Percentiles rank a stretch among this genome's conserved stretches.
Conservation (phyloP, 2,888 invertebrate species). For the Synergus gifuensis region DNA sequence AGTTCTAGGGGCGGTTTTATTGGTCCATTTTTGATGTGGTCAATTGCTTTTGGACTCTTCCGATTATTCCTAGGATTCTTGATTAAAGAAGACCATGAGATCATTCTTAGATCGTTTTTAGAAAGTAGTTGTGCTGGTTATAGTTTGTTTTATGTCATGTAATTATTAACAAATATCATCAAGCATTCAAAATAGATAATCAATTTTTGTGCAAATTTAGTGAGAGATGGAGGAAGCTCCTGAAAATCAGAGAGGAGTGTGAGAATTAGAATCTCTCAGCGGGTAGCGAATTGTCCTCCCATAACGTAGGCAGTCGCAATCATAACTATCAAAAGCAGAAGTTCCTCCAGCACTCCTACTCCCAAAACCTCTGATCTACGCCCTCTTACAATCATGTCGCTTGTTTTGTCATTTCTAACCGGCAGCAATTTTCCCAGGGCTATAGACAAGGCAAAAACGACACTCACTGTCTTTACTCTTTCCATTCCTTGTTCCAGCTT, state of each 20-base stretch:
- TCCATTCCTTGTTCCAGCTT: conserved; percentile 20
- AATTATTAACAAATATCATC: not conserved
- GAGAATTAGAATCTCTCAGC: conserved; percentile 57
- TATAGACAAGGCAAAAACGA: conserved; percentile 59
- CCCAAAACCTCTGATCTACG: conserved; percentile 55
- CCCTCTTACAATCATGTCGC: conserved; percentile 67
- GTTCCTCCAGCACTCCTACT: conserved; percentile 55
- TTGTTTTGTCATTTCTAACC: conserved; percentile 70
- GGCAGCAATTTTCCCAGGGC: conserved; percentile 64
- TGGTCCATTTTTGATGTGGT: not conserved
- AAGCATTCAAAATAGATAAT: not conserved
- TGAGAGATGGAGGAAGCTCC: conserved; percentile 1
- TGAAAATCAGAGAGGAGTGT: conserved; percentile 39
- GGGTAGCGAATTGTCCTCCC: conserved; percentile 61
- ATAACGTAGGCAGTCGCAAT: conserved; percentile 64
- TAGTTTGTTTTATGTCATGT: not conserved
- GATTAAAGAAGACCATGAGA: not conserved
- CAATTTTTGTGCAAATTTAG: conserved; percentile 16
- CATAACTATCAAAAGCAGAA: conserved; percentile 72
- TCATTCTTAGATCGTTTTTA: too few relatives aligned
- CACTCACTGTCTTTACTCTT: conserved; percentile 43
- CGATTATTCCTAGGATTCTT: not conserved
- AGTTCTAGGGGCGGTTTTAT: not conserved
- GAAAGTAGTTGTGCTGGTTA: too few relatives aligned
- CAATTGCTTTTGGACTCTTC: not conserved